These are phyloP conservation scores for Neopelma chrysocephalum DNA, from an alignment of 2,797 vertebrate species.

Conservation along the genomic window DNA sequence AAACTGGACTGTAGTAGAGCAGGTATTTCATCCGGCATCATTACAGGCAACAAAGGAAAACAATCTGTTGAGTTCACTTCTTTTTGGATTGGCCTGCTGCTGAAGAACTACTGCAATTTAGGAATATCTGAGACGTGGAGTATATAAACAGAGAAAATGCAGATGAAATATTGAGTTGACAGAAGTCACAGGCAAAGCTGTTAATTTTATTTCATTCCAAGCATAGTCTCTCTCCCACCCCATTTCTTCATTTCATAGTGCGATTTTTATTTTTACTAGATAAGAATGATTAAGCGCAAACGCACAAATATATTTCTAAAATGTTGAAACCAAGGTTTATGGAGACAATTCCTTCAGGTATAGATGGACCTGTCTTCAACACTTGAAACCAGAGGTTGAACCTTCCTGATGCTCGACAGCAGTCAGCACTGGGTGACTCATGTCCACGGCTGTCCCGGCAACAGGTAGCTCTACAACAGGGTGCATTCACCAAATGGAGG, in stretches of 20 bases:
- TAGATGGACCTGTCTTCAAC: neutral
- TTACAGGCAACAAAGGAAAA: neutral
- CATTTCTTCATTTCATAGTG: neutral
- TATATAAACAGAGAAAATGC: neutral
- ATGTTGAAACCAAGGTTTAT: neutral
- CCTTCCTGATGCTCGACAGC: neutral
- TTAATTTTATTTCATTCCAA: neutral
- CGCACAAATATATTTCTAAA: neutral
- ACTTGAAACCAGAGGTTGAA: neutral
- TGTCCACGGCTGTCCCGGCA: neutral
- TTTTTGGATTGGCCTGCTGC: neutral
- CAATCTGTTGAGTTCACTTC: neutral
- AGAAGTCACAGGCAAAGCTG: neutral
- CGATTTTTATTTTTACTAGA: neutral
- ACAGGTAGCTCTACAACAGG: neutral
- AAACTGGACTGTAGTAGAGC: neutral
- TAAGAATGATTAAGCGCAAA: neutral
- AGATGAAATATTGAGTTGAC: neutral
- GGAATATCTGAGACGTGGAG: neutral
- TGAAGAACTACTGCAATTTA: slow-evolving; percentile 11
- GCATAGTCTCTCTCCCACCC: neutral
- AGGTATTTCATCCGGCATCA: neutral
- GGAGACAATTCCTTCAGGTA: neutral
- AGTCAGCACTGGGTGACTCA: neutral
- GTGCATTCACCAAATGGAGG: neutral